These are phyloP conservation scores for Meghimatium bilineatum DNA, from an alignment of 2,888 invertebrate species.

Conservation along the genomic window DNA sequence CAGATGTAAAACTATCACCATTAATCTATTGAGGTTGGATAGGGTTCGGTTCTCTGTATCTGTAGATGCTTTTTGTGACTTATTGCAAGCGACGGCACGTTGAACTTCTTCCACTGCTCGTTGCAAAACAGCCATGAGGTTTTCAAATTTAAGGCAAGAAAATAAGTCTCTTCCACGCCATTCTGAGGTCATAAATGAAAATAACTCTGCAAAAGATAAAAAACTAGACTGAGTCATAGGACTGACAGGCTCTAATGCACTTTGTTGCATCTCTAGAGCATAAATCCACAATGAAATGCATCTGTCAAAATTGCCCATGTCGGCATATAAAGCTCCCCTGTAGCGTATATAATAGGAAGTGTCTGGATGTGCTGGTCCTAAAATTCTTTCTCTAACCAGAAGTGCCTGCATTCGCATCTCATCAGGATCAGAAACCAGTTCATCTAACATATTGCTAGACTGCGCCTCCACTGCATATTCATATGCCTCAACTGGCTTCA, in stretches of 20 bases:
- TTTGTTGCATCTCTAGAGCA: conserved; percentile 96
- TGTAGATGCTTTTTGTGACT: conserved; percentile 53
- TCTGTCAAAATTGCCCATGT: conserved; percentile 88
- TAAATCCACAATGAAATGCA: conserved; percentile 98
- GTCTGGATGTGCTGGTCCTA: conserved; percentile 95
- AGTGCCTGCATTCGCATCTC: conserved; percentile 94
- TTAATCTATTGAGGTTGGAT: conserved; percentile 87
- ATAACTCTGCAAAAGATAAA: conserved; percentile 93
- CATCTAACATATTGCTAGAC: conserved; percentile 87
- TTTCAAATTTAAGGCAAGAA: conserved; percentile 83
- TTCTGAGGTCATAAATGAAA: conserved; percentile 91
- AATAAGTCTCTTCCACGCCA: conserved; percentile 56
- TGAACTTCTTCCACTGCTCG: conserved; percentile 84
- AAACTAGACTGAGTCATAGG: conserved; percentile 96
- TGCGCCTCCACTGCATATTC: conserved; percentile 91
- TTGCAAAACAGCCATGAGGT: conserved; percentile 88
- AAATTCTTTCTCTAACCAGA: conserved; percentile 92
- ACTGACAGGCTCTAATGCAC: conserved; percentile 92
- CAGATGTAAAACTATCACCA: conserved; percentile 89
- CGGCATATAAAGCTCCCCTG: conserved; percentile 94
- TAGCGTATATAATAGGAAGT: conserved; percentile 97
- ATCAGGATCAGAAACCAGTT: conserved; percentile 93
- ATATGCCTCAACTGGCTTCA: conserved; percentile 89
- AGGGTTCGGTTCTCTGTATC: conserved; percentile 81
- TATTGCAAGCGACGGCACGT: conserved; percentile 69